Evolutionary conservation across 2,888 invertebrate genomes (phyloP).

Genomic region (Calephelis perditalis): DNA sequence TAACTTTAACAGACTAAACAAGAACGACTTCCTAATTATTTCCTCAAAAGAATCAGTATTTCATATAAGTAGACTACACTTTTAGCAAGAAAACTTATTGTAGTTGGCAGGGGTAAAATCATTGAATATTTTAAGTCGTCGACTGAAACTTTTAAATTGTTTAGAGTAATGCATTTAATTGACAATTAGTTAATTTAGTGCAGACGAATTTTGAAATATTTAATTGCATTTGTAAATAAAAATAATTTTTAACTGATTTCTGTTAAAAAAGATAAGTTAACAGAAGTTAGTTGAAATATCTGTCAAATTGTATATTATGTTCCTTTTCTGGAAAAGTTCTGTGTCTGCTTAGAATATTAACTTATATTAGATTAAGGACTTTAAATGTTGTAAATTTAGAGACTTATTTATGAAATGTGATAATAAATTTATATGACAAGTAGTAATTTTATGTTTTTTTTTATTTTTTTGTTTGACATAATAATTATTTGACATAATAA

Average conservation of each 20-base stretch:
- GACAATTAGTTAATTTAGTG: constrained; percentile 2
- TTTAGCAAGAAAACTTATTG: constrained; percentile 5
- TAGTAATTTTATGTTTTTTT: constrained; percentile 29
- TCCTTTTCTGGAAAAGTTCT: constrained; percentile 37
- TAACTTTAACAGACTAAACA: constrained; percentile 29
- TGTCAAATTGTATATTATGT: constrained; percentile 39
- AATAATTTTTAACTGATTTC: constrained; percentile 1
- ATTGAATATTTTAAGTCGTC: constrained; percentile 6
- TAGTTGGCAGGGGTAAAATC: constrained; percentile 1
- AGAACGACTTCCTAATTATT: constrained; percentile 34
- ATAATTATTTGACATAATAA: too few species aligned
- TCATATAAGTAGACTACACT: constrained; percentile 47
- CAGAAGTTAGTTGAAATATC: constrained; percentile 14
- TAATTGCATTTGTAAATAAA: constrained; percentile 1
- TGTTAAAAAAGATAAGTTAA: background rate
- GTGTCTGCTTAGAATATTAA: constrained; percentile 50
- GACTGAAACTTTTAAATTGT: constrained; percentile 7
- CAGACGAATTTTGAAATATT: constrained; percentile 1
- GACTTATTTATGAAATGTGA: constrained; percentile 74
- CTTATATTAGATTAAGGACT: constrained; percentile 63
- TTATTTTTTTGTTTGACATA: too few species aligned
- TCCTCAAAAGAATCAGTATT: constrained; percentile 62
- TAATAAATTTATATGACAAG: constrained; percentile 66
- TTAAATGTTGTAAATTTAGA: constrained; percentile 54
- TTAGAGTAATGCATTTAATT: background rate